Evolutionary conservation across 1,140 invertebrate genomes (phyloP), one percentile per base, ranked within the genome.

Genomic region (Aphidius gifuensis): DNA sequence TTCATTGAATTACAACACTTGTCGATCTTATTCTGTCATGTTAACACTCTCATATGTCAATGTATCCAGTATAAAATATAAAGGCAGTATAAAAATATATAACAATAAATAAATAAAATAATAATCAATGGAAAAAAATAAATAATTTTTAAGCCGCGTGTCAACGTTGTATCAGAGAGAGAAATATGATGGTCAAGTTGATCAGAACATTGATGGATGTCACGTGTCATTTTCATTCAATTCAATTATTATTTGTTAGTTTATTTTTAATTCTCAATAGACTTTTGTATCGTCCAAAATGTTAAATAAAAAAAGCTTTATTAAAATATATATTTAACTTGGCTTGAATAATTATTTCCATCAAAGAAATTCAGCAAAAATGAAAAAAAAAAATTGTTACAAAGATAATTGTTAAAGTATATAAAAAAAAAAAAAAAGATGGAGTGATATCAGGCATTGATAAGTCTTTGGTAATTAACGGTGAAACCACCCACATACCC

Each of bases 401-500:
- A 46, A 21, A 50, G 50, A 61, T 42, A n/a, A n/a, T 39, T 45
- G 48, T 44, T n/a, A 42, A 32, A 53, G 59, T 42, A 43, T 16
- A 32, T 49, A 54, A 23, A 11, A 47, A 45, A 59, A 39, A 32
- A 55, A 54, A 23, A 11, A 47, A 45, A 59, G 44, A 40, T 11
- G 50, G 53, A 64, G 49, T 53, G 45, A 60, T 62, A n/a, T 11
- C 23, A 32, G 23, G 49, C 62, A 65, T 70, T 65, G 63, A 62
- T 70, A 68, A 74, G 72, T 73, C 67, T 61, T 59, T 68, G 55
- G 69, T 77, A 77, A 77, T 78, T 79, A 77, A 75, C 69, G 69
- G 63, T 68, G 67, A 71, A 66, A 60, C 62, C 67, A 66, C 64
- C 56, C 68, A 66, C 66, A 63, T 67, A 68, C 72, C 60, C 67